Percentiles rank a stretch among this genome's conserved stretches.
Evolutionary conservation across 2,888 invertebrate genomes (phyloP).

Genomic region (Metallyticus violacea): DNA sequence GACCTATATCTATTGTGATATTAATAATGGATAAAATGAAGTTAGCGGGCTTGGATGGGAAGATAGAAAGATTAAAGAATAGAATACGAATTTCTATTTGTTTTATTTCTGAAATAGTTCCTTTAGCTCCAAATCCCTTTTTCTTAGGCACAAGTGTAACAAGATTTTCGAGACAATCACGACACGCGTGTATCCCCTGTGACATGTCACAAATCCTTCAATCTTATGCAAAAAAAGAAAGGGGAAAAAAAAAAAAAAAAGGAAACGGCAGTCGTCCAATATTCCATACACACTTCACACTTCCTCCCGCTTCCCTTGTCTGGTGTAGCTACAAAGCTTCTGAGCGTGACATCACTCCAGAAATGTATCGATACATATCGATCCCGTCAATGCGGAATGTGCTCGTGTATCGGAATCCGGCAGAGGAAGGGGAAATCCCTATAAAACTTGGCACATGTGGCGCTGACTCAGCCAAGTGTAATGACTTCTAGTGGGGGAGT

Average conservation of each 20-base stretch:
- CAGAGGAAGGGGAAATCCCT: not conserved
- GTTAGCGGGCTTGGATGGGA: no score
- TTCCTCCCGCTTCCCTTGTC: not conserved
- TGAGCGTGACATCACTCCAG: not conserved
- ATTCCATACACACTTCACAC: not conserved
- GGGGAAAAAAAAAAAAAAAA: no score
- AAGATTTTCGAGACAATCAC: not conserved
- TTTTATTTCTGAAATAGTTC: not conserved
- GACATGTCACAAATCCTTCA: not conserved
- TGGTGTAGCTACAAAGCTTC: not conserved
- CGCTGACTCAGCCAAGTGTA: constrained; percentile 7
- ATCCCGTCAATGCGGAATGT: not conserved
- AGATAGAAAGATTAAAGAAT: no score
- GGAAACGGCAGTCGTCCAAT: not conserved
- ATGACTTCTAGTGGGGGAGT: not conserved
- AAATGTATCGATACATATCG: not conserved
- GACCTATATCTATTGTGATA: no score
- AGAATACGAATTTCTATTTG: no score
- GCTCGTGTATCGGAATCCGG: not conserved
- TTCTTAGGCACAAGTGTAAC: not conserved
- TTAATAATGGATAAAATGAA: no score
- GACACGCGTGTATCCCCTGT: not conserved
- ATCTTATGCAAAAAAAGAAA: not conserved
- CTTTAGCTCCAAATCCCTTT: not conserved
- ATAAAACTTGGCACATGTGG: not conserved